Conservation (phyloP, 1,140 invertebrate genomes). For the Maconellicoccus hirsutus region DNA sequence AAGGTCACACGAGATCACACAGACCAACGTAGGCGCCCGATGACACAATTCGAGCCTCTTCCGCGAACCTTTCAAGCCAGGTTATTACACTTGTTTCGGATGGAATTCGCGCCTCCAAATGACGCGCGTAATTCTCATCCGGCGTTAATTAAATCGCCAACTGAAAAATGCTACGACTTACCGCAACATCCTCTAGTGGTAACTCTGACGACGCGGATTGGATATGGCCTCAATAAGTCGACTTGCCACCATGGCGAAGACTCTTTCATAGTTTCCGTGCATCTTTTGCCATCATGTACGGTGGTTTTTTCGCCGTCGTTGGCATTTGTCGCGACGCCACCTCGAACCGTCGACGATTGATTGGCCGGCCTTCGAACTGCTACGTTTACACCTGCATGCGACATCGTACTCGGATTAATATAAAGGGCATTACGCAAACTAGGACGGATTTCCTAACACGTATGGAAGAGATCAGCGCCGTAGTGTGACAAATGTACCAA, state of each 20-base stretch:
- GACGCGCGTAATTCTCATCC: too few relatives aligned
- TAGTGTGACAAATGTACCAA: too few relatives aligned
- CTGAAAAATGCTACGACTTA: constrained; percentile 37
- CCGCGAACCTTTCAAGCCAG: neutral
- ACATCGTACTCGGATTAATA: neutral
- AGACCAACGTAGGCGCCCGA: neutral
- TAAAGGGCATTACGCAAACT: neutral
- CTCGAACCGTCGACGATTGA: constrained; percentile 73
- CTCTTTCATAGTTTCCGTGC: constrained; percentile 78
- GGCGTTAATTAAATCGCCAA: too few relatives aligned
- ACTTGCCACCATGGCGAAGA: constrained; percentile 85
- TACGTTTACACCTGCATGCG: constrained; percentile 72
- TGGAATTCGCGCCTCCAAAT: too few relatives aligned
- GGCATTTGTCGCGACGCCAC: constrained; percentile 64
- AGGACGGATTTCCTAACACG: neutral
- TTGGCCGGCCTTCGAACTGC: constrained; percentile 76
- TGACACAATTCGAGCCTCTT: neutral
- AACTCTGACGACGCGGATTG: constrained; percentile 69
- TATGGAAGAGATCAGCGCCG: too few relatives aligned
- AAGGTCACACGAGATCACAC: neutral
- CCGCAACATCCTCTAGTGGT: constrained; percentile 76
- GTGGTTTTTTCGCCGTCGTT: constrained; percentile 73
- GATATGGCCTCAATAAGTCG: constrained; percentile 67
- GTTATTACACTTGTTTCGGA: neutral
- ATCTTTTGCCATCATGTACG: constrained; percentile 72